phyloP scores from a whole-genome alignment of 1,140 invertebrate genomes.

The Sitobion miscanthi region DNA sequence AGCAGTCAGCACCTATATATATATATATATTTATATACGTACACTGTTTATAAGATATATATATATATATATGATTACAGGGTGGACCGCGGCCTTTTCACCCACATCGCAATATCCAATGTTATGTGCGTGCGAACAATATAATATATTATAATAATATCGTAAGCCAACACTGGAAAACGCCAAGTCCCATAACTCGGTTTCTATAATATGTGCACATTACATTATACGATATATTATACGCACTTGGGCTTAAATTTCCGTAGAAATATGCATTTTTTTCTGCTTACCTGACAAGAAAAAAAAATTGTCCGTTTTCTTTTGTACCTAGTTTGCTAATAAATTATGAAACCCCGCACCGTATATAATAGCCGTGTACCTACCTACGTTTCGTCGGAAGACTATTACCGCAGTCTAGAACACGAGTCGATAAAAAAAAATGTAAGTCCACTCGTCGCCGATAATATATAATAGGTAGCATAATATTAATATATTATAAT shows the following conservation, averaged over 20 bases:
- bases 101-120: background rate
- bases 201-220: background rate
- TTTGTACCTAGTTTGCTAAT: background rate
- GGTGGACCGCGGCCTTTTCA: background rate
- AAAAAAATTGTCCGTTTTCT: background rate
- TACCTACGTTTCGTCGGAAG: background rate
- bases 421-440: background rate
- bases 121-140: background rate
- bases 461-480: too few relatives aligned
- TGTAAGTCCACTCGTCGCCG: background rate
- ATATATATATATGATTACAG: background rate
- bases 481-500: too few relatives aligned
- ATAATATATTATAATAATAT: background rate
- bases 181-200: background rate
- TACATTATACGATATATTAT: background rate
- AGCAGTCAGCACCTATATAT: too few relatives aligned
- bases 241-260: background rate
- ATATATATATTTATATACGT: too few relatives aligned
- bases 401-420: background rate
- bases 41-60: background rate
- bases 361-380: background rate
- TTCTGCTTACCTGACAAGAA: background rate
- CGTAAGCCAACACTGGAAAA: conserved; percentile 1
- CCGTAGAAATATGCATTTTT: background rate
- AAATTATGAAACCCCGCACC: background rate